A percentile compares a stretch with the other conserved stretches of the same genome.
Conservation (phyloP, 2,797 vertebrate species). For the Hypotaenidia philippensis region DNA sequence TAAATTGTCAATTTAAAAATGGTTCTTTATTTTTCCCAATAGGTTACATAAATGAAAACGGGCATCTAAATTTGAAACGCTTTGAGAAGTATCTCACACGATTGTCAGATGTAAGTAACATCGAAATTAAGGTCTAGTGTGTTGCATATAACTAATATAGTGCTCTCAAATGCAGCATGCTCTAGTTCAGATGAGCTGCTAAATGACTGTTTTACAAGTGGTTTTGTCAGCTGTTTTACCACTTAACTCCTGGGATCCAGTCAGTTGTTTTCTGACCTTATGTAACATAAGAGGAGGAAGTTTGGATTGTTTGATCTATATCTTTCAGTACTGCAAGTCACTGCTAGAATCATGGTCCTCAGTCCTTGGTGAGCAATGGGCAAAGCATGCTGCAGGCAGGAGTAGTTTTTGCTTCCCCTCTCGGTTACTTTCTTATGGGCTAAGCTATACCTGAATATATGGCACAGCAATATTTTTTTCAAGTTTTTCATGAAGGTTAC, state of each 20-base stretch:
- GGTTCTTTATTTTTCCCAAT: constrained; percentile 43
- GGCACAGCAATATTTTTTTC: background rate
- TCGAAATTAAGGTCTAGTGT: background rate
- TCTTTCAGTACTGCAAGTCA: background rate
- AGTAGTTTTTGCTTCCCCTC: background rate
- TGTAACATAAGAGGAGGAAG: background rate
- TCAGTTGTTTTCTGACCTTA: background rate
- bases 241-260: background rate
- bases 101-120: constrained; percentile 90
- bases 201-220: background rate
- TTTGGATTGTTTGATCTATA: background rate
- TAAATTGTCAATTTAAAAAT: background rate
- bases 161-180: background rate
- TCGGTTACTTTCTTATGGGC: background rate
- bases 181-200: background rate
- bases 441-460: background rate
- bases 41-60: constrained; percentile 98
- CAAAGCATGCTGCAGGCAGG: background rate
- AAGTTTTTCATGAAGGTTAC: background rate
- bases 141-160: background rate
- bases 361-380: background rate
- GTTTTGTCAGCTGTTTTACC: background rate
- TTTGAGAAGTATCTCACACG: constrained; percentile 97
- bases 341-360: background rate
- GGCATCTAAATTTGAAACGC: constrained; percentile 91